Evolutionary conservation across 2,797 vertebrate species (phyloP).

Genomic region (Pampus argenteus): DNA sequence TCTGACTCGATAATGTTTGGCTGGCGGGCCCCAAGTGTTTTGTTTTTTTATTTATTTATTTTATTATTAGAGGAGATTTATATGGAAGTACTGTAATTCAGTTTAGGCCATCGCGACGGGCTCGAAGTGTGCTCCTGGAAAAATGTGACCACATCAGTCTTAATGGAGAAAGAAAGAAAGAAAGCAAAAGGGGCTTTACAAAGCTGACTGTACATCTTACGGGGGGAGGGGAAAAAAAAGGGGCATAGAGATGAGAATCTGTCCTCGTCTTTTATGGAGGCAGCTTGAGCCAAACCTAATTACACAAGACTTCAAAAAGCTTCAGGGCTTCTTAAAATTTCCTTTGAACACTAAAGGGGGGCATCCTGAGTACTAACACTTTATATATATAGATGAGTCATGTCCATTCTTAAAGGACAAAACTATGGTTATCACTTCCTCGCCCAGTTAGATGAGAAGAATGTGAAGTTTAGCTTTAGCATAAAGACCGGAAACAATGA

Average conservation of each 20-base stretch:
- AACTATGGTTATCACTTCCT: not conserved
- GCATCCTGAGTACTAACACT: constrained; percentile 43
- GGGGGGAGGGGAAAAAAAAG: constrained; percentile 18
- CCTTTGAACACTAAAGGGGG: constrained; percentile 18
- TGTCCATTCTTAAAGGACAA: constrained; percentile 19
- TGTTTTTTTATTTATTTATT: too few relatives aligned
- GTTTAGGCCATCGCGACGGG: constrained; percentile 26
- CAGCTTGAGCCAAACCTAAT: constrained; percentile 32
- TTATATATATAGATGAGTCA: constrained; percentile 3
- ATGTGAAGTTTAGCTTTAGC: not conserved
- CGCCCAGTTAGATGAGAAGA: not conserved
- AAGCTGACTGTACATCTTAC: constrained; percentile 34
- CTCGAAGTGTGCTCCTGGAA: constrained; percentile 35
- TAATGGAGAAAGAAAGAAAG: constrained; percentile 13
- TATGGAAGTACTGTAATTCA: constrained; percentile 36
- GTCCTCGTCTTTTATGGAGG: constrained; percentile 31
- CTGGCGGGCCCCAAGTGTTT: constrained; percentile 37
- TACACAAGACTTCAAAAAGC: constrained; percentile 17
- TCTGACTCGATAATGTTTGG: constrained; percentile 51
- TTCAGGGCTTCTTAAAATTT: constrained; percentile 13
- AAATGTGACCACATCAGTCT: constrained; percentile 31
- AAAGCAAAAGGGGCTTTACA: constrained; percentile 36
- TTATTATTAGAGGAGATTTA: constrained; percentile 44
- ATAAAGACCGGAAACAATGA: too few relatives aligned
- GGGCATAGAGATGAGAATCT: constrained; percentile 16